Evolutionary conservation across 35 echinoderm and acorn worm species (phyloP).

Genomic region (Eucidaris tribuloides): DNA sequence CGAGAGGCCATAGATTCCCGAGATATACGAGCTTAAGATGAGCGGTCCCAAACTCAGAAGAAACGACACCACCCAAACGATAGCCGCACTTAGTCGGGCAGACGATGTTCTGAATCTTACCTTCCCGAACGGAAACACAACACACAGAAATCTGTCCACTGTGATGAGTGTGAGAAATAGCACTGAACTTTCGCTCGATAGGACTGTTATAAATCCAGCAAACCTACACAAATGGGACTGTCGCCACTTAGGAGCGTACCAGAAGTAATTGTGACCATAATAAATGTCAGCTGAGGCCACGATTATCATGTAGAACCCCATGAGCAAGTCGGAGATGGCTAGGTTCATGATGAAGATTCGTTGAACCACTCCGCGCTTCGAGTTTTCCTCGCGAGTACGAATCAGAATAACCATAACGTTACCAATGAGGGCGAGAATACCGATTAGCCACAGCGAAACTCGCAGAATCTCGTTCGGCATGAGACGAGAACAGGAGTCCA

Average conservation of each 20-base stretch:
- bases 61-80: conserved; percentile 30
- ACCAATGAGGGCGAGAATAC: neutral
- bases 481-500: conserved; percentile 42
- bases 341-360: conserved; percentile 46
- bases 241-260: conserved; percentile 37
- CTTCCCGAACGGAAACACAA: conserved; percentile 64
- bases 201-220: conserved; percentile 46
- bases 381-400: neutral
- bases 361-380: neutral
- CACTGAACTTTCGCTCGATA: conserved; percentile 67
- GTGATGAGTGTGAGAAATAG: conserved; percentile 58
- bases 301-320: conserved; percentile 68
- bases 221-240: conserved; percentile 14
- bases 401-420: neutral
- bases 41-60: conserved; percentile 31
- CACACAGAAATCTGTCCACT: conserved; percentile 60
- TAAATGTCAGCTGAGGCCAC: conserved; percentile 48
- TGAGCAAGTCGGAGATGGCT: conserved; percentile 65
- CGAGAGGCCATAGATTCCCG: conserved; percentile 52
- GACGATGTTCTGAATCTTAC: conserved; percentile 26
- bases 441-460: conserved; percentile 8
- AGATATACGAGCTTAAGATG: conserved; percentile 6
- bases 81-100: neutral
- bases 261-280: conserved; percentile 57
- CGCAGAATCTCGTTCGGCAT: conserved; percentile 9